Conservation (phyloP, 2,888 invertebrate species). For the Mimumesa dahlbomi region DNA sequence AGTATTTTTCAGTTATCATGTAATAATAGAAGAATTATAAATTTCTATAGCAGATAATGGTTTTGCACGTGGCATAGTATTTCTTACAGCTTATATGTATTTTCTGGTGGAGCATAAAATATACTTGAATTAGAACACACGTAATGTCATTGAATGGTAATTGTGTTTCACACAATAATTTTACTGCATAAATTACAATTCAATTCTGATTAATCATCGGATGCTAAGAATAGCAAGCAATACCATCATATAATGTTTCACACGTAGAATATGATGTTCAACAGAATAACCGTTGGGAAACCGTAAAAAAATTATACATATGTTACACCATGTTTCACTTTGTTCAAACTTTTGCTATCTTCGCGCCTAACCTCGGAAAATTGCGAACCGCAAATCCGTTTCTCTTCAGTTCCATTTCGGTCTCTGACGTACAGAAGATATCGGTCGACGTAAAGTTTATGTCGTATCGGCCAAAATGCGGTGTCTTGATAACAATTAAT, state of each 20-base stretch:
- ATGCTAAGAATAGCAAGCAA: background rate
- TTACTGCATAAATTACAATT: constrained; percentile 65
- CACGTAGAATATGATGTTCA: background rate
- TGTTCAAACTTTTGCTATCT: constrained; percentile 33
- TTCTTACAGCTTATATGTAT: background rate
- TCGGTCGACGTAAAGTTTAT: background rate
- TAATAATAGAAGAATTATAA: too few relatives aligned
- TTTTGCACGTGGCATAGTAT: background rate
- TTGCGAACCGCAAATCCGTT: constrained; percentile 11
- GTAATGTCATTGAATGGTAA: constrained; percentile 71
- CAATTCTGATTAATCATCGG: constrained; percentile 68
- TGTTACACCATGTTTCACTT: background rate
- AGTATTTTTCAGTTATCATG: too few relatives aligned
- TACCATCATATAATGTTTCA: background rate
- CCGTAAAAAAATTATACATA: background rate
- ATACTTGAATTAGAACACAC: constrained; percentile 29
- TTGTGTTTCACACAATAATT: constrained; percentile 58
- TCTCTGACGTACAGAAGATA: constrained; percentile 17
- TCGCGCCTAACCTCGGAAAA: constrained; percentile 63
- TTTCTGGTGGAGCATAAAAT: background rate
- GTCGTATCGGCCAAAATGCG: background rate
- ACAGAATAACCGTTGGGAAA: background rate
- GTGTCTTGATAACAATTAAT: background rate
- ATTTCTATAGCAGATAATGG: constrained; percentile 5
- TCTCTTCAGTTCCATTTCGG: background rate